These are phyloP conservation scores for Lucilia cuprina DNA, from an alignment of 1,140 invertebrate species.

Conservation along the genomic window DNA sequence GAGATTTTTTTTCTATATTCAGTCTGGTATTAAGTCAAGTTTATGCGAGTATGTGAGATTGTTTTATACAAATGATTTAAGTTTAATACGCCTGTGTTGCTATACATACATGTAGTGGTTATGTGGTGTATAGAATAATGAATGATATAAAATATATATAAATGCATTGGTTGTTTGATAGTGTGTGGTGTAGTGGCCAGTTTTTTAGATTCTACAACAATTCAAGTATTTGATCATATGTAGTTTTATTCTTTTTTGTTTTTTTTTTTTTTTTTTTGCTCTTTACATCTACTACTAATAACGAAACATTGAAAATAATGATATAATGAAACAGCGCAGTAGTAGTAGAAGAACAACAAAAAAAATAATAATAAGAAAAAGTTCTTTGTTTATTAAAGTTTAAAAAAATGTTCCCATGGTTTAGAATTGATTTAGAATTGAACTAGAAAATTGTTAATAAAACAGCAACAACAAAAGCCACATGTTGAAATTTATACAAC, in stretches of 20 bases:
- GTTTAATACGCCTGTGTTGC: background rate
- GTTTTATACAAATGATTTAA: background rate
- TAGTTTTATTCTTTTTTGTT: no score
- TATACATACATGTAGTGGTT: background rate
- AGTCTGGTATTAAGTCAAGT: background rate
- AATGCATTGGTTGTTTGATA: background rate
- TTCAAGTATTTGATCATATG: background rate
- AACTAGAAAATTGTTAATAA: constrained; percentile 24
- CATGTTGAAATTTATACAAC: constrained; percentile 10
- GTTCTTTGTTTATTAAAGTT: constrained; percentile 17
- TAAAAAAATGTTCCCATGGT: constrained; percentile 29
- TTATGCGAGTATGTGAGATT: background rate
- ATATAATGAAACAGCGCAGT: background rate
- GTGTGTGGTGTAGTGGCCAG: background rate
- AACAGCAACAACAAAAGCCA: constrained; percentile 11
- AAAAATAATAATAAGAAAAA: background rate
- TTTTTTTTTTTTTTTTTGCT: no score
- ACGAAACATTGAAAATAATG: background rate
- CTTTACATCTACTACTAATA: background rate
- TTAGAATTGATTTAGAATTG: constrained; percentile 20
- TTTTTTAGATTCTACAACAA: background rate
- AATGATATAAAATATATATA: constrained; percentile 21
- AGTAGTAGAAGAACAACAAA: background rate
- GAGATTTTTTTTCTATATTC: background rate
- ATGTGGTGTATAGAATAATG: constrained; percentile 26